These are phyloP conservation scores for Epinephelus lanceolatus DNA, from an alignment of 2,113 vertebrate species.

Conservation along the genomic window DNA sequence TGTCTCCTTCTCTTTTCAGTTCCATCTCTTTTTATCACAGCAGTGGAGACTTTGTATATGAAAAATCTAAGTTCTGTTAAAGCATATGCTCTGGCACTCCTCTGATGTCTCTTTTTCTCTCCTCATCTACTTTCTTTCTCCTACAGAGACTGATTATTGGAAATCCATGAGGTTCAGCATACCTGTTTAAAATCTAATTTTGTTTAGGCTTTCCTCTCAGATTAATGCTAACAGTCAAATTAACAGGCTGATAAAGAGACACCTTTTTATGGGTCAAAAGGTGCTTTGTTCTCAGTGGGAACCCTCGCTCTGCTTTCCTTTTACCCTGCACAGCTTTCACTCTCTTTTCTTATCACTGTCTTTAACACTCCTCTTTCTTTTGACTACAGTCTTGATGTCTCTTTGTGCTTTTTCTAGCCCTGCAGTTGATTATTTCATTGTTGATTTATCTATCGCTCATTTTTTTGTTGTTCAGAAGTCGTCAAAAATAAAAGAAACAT, in stretches of 20 bases:
- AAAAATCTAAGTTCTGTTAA: neutral
- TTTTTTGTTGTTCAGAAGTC: neutral
- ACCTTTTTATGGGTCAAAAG: conserved; percentile 31
- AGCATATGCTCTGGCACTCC: neutral
- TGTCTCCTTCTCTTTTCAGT: neutral
- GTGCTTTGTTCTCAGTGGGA: conserved; percentile 8
- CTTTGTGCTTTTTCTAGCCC: neutral
- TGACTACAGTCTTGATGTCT: neutral
- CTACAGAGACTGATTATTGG: conserved; percentile 36
- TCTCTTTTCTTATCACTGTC: neutral
- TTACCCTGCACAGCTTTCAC: neutral
- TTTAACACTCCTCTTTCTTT: neutral
- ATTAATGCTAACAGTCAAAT: conserved; percentile 42
- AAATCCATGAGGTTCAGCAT: conserved; percentile 51
- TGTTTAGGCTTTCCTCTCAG: conserved; percentile 39
- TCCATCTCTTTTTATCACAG: neutral
- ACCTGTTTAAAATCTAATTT: conserved; percentile 52
- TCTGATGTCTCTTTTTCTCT: neutral
- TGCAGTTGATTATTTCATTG: neutral
- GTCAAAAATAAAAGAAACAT: no score
- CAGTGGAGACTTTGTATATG: neutral
- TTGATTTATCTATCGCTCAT: neutral
- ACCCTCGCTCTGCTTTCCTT: neutral
- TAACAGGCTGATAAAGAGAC: conserved; percentile 20
- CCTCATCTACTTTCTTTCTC: neutral